Percentiles rank a stretch among this genome's conserved stretches.
Evolutionary conservation across 2,113 vertebrate species (phyloP).

Genomic region (Pyxicephalus adspersus): DNA sequence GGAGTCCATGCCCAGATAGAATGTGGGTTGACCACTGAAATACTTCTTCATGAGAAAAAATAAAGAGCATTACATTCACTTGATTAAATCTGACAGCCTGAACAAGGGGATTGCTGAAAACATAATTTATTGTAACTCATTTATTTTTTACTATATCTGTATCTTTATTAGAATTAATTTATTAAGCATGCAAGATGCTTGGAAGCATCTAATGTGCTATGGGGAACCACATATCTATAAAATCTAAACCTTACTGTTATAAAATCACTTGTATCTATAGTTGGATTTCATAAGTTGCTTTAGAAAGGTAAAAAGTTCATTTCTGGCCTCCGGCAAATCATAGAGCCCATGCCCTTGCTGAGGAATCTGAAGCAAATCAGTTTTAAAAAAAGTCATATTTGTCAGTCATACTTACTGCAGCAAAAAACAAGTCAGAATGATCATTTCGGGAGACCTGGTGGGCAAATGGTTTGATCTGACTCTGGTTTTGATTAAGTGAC

Average conservation of each 20-base stretch:
- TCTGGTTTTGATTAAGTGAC: slow-evolving; percentile 37
- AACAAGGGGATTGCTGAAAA: no score
- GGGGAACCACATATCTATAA: neutral
- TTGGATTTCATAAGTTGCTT: neutral
- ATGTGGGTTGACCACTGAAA: no score
- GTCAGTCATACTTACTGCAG: slow-evolving; percentile 39
- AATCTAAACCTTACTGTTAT: neutral
- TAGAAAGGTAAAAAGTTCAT: slow-evolving; percentile 49
- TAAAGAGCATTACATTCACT: no score
- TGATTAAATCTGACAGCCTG: no score
- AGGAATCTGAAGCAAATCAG: slow-evolving; percentile 31
- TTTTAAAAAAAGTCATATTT: slow-evolving; percentile 31
- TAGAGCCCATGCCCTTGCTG: slow-evolving; percentile 41
- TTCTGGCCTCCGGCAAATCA: slow-evolving; percentile 41
- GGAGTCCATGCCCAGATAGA: no score
- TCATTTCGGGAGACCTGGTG: slow-evolving; percentile 45
- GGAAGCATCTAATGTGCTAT: neutral
- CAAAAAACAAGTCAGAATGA: slow-evolving; percentile 31
- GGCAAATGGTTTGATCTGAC: slow-evolving; percentile 44
- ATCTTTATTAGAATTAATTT: neutral
- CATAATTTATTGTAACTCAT: no score
- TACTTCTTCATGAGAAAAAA: no score
- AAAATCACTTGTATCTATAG: neutral
- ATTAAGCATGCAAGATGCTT: neutral
- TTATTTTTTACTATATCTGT: neutral